phyloP scores from a whole-genome alignment of 2,797 vertebrate genomes.

The Darevskia mixta region DNA sequence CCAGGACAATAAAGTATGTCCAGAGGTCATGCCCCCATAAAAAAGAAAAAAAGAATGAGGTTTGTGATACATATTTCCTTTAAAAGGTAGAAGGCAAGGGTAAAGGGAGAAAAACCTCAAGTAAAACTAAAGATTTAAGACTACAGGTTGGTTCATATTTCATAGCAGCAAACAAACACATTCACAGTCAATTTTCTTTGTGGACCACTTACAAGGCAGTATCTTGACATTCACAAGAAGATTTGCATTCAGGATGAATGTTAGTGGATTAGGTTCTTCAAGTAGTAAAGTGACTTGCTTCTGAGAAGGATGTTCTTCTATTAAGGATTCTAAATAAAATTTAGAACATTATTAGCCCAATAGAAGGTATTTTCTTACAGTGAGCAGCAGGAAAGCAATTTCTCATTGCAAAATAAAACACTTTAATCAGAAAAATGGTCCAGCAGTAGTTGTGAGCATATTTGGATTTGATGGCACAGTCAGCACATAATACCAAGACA shows the following conservation, averaged over 20 bases:
- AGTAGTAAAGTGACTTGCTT: slow-evolving; percentile 86
- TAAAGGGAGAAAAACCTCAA: not conserved
- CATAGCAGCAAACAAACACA: not conserved
- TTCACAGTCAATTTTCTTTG: not conserved
- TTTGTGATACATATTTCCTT: not conserved
- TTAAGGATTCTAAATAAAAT: slow-evolving; percentile 79
- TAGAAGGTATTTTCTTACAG: not conserved
- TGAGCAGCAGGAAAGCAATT: not conserved
- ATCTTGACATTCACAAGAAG: slow-evolving; percentile 92
- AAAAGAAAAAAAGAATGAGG: not conserved
- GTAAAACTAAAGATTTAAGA: not conserved
- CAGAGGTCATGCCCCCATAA: not conserved
- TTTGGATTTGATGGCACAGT: not conserved
- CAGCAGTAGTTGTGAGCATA: not conserved
- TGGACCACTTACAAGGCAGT: slow-evolving; percentile 87
- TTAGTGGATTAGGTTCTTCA: slow-evolving; percentile 85
- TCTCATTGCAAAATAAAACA: not conserved
- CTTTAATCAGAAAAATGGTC: not conserved
- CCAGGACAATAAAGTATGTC: not conserved
- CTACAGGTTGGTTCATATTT: not conserved
- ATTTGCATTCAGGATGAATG: slow-evolving; percentile 93
- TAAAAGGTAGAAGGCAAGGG: not conserved
- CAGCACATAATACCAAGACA: no score
- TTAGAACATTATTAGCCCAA: slow-evolving; percentile 9
- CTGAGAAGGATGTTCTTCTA: slow-evolving; percentile 87